Conservation (phyloP, 2,797 vertebrate genomes). For the Lepidocolaptes lacrymiger region DNA sequence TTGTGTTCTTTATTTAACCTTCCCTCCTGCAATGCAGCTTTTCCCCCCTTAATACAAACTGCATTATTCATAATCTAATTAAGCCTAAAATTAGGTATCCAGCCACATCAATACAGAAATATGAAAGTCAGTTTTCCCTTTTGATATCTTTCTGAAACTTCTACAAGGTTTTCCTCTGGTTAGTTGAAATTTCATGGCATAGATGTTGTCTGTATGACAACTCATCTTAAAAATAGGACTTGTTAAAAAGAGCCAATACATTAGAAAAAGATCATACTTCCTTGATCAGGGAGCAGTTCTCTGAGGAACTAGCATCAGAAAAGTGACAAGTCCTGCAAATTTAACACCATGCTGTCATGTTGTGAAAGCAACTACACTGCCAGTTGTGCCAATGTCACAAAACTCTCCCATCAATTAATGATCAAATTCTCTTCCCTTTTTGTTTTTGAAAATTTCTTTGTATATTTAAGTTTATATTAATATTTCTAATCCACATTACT, state of each 20-base stretch:
- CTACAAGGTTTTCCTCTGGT: background rate
- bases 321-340: background rate
- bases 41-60: background rate
- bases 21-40: background rate
- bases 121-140: background rate
- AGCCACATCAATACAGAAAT: background rate
- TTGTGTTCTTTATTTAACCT: background rate
- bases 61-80: constrained; percentile 8
- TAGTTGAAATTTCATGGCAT: background rate
- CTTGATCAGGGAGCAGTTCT: background rate
- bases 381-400: background rate
- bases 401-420: background rate
- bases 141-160: background rate
- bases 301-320: background rate
- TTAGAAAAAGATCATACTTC: background rate
- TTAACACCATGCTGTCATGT: background rate
- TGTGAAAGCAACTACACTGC: background rate
- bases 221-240: background rate
- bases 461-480: background rate
- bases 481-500: background rate
- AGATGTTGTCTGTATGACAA: background rate
- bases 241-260: background rate
- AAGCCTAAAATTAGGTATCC: background rate
- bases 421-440: background rate
- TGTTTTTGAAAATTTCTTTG: background rate